Evolutionary conservation across 2,888 invertebrate species (phyloP).

Genomic region (Gymnosoma rotundatum): DNA sequence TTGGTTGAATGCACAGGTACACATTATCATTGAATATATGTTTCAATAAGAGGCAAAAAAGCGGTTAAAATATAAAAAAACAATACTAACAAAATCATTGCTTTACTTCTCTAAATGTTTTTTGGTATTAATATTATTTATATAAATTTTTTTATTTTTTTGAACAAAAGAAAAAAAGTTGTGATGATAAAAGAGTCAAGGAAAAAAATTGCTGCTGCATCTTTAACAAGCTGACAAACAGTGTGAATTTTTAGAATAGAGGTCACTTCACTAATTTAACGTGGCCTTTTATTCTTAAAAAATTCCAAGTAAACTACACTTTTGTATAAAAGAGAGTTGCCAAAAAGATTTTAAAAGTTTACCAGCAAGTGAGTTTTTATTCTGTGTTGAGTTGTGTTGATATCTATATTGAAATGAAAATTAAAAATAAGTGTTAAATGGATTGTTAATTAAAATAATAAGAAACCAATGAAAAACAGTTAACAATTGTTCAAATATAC

Average conservation of each 20-base stretch:
- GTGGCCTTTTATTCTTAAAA: background rate
- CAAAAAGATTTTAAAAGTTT: background rate
- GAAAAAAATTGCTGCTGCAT: background rate
- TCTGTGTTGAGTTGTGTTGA: no score
- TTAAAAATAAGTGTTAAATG: no score
- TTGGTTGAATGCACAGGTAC: constrained; percentile 14
- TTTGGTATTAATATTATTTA: no score
- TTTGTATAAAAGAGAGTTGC: background rate
- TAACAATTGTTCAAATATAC: no score
- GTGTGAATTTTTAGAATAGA: constrained; percentile 14
- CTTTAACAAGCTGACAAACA: constrained; percentile 10
- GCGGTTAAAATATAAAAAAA: constrained; percentile 22
- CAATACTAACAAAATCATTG: constrained; percentile 22
- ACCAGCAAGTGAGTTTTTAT: no score
- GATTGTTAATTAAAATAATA: no score
- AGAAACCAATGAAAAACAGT: no score
- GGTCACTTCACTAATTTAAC: constrained; percentile 27
- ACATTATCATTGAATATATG: constrained; percentile 63
- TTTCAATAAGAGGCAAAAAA: constrained; percentile 54
- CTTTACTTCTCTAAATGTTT: no score
- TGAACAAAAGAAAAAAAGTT: background rate
- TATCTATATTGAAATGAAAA: no score
- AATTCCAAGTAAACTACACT: background rate
- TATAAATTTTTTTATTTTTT: no score
- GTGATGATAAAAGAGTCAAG: constrained; percentile 11